phyloP scores from a whole-genome alignment of 2,113 vertebrate species.

The Hirundichthys speculiger region DNA sequence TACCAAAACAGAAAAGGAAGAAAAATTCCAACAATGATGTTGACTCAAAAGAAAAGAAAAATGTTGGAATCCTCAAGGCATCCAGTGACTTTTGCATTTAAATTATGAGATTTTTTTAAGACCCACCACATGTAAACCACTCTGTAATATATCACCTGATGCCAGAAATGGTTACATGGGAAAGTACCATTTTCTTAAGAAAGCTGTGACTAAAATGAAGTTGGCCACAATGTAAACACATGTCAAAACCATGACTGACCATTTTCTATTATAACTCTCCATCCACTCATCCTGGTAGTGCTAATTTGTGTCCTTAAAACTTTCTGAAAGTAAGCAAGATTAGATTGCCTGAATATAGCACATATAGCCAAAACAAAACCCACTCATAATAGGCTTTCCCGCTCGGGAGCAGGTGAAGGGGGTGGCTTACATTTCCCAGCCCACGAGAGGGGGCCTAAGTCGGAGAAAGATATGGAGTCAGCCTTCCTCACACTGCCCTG shows the following conservation, averaged over 20 bases:
- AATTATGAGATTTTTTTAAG: slow-evolving; percentile 17
- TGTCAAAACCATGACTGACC: slow-evolving; percentile 69
- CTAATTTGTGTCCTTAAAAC: slow-evolving; percentile 61
- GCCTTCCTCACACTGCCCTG: slow-evolving; percentile 29
- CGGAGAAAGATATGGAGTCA: slow-evolving; percentile 33
- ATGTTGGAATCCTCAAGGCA: slow-evolving; percentile 5
- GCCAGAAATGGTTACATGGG: slow-evolving; percentile 62
- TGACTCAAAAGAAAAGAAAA: neutral
- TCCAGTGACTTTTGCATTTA: slow-evolving; percentile 14
- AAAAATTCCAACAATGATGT: neutral
- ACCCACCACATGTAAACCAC: slow-evolving; percentile 23
- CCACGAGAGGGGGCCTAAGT: slow-evolving; percentile 33
- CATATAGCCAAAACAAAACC: slow-evolving; percentile 67
- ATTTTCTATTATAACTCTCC: slow-evolving; percentile 69
- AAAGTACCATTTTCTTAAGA: slow-evolving; percentile 74
- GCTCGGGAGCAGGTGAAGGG: slow-evolving; percentile 61
- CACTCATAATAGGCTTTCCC: slow-evolving; percentile 72
- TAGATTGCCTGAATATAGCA: slow-evolving; percentile 66
- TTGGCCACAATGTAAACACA: slow-evolving; percentile 73
- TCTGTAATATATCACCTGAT: slow-evolving; percentile 64
- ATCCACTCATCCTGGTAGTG: slow-evolving; percentile 71
- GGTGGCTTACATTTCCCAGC: slow-evolving; percentile 42
- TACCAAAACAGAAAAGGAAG: neutral
- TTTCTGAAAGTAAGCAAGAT: slow-evolving; percentile 49
- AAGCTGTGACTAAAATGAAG: slow-evolving; percentile 64